Evolutionary conservation across 92 coral and sea anemone genomes (phyloP), one percentile per base, ranked within the genome.

Genomic region (Zoanthus solanderi): DNA sequence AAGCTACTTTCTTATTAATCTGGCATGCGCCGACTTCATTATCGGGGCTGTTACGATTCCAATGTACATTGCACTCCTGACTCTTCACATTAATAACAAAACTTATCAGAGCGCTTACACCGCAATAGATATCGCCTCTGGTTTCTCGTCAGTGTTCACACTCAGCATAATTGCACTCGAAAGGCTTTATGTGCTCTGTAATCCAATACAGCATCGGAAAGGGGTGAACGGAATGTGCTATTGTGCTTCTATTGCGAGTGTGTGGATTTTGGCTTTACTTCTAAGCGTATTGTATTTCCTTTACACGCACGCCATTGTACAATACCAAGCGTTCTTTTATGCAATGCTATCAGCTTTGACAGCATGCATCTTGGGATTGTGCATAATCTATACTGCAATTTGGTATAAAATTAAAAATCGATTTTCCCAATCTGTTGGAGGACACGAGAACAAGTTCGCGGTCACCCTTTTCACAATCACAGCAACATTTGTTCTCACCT

Each of bases 401-500:
- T 93, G 93, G 94, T 61, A 86, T 77, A 88, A 86, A n/a, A 91
- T 93, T 15, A 92, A 89, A 37, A 78, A 80, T 17, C 89, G 92
- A 84, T 91, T 80, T 69, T 18, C 89, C 14, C 88, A 78, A 56
- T 87, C 94, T 45, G 78, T 90, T 5, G 78, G 89, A 54, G 76
- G 76, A 17, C 78, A 66, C 73, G 96, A 93, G 61, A 88, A 54
- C 68, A 84, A 75, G 50, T 88, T 93, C 28, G 91, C 93, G 9
- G 85, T 78, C 79, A 93, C 92, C 89, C 89, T 93, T 23, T 89
- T 93, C 72, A 89, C 72, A 86, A 87, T 91, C 7, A 91, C 96
- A 6, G 72, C 92, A 28, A 56, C 84, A 53, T 91, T 93, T 58
- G 78, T 93, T 5, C 29, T 93, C 86, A 93, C 94, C 3, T 93